phyloP scores from a whole-genome alignment of 2,113 vertebrate genomes.

The Equus quagga region DNA sequence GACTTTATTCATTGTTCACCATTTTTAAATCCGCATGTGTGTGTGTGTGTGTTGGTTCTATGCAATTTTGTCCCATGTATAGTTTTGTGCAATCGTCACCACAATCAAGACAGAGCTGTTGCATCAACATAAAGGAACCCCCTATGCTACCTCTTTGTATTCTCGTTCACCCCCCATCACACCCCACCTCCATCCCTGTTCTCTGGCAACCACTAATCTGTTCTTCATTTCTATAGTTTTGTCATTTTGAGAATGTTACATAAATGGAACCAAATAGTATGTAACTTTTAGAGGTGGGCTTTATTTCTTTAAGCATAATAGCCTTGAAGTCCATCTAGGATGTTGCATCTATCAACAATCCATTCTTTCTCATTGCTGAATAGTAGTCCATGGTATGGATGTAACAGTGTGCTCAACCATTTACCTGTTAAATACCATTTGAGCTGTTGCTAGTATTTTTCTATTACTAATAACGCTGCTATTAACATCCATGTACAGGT shows the following conservation, averaged over 20 bases:
- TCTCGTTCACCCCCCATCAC: neutral
- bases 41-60: neutral
- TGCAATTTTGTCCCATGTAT: neutral
- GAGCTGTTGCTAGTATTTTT: neutral
- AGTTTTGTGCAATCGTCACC: neutral
- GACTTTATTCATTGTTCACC: neutral
- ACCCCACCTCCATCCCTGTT: neutral
- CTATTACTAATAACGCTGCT: neutral
- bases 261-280: neutral
- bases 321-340: neutral
- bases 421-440: neutral
- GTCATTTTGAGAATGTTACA: neutral
- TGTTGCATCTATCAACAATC: neutral
- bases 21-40: neutral
- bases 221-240: constrained; percentile 12
- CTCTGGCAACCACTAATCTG: neutral
- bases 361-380: neutral
- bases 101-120: constrained; percentile 28
- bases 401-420: neutral
- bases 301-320: constrained; percentile 2
- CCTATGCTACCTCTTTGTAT: neutral
- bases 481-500: neutral
- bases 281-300: neutral
- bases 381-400: neutral
- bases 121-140: neutral